phyloP scores from a whole-genome alignment of 30 jellyfish, hydroid and myxozoan species.

The Cassiopea andromeda region DNA sequence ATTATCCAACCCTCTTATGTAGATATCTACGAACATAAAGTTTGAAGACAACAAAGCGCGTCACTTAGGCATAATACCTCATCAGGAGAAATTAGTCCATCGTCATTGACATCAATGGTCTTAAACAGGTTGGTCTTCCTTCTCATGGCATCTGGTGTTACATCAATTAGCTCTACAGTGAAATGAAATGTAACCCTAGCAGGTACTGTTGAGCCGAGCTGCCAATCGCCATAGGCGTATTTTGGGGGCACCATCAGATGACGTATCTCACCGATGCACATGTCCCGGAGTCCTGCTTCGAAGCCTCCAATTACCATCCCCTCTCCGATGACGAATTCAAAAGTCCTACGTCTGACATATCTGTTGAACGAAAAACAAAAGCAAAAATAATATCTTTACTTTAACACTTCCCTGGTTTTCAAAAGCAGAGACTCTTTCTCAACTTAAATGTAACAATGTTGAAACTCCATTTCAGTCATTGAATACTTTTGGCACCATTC shows the following conservation, averaged over 20 bases:
- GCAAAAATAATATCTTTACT: too few species aligned
- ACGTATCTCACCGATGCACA: conserved; percentile 97
- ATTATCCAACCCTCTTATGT: too few species aligned
- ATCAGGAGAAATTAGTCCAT: conserved; percentile 86
- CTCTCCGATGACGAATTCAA: conserved; percentile 90
- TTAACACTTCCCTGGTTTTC: too few species aligned
- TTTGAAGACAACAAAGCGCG: too few species aligned
- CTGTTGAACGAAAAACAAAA: background rate
- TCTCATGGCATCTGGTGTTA: conserved; percentile 77
- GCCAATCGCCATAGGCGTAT: conserved; percentile 88
- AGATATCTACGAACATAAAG: too few species aligned
- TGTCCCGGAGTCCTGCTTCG: conserved; percentile 92
- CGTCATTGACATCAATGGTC: conserved; percentile 78
- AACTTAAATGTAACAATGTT: too few species aligned
- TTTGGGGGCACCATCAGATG: conserved; percentile 87
- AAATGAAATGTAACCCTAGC: conserved; percentile 83
- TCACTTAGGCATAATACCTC: conserved; percentile 59
- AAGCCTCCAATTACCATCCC: conserved; percentile 90
- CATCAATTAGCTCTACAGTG: conserved; percentile 71
- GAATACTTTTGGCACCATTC: too few species aligned
- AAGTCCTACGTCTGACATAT: conserved; percentile 43
- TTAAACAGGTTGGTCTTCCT: conserved; percentile 71
- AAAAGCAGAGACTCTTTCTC: too few species aligned
- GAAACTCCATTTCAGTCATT: too few species aligned
- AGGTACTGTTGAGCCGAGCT: conserved; percentile 87